Conservation (phyloP, 1,140 invertebrate genomes). For the Orchestia grillus region DNA sequence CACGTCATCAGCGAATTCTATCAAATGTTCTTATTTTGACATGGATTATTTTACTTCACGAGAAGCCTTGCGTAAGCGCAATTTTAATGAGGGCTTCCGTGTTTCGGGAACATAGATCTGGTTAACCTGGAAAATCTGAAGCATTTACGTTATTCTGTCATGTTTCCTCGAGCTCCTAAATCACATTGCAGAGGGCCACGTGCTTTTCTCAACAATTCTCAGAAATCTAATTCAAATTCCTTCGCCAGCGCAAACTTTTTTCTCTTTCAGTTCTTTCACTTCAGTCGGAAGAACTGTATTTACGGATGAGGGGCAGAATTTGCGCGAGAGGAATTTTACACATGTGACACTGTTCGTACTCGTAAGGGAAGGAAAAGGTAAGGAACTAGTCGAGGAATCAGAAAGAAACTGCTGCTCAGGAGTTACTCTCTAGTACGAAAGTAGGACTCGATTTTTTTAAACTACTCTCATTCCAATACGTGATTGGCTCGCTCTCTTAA, state of each 20-base stretch:
- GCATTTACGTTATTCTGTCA: neutral
- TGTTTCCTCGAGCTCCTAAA: neutral
- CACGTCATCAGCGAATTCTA: neutral
- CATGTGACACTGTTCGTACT: too few species aligned
- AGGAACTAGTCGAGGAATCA: too few species aligned
- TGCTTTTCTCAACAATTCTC: neutral
- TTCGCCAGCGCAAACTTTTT: neutral
- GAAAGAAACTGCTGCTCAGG: too few species aligned
- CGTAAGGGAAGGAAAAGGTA: too few species aligned
- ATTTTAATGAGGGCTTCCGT: too few species aligned
- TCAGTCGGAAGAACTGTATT: neutral
- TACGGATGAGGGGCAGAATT: neutral
- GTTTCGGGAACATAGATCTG: neutral
- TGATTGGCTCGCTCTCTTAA: too few species aligned
- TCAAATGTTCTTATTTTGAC: neutral
- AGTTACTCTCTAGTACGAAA: too few species aligned
- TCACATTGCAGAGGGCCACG: too few species aligned
- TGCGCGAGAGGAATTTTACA: too few species aligned
- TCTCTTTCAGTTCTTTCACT: neutral
- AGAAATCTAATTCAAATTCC: neutral
- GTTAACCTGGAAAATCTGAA: neutral
- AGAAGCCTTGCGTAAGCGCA: too few species aligned
- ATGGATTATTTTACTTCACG: neutral
- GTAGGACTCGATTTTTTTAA: too few species aligned
- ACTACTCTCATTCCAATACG: too few species aligned